Evolutionary conservation across 2,113 vertebrate species (phyloP).

Genomic region (Sinocyclocheilus grahami): DNA sequence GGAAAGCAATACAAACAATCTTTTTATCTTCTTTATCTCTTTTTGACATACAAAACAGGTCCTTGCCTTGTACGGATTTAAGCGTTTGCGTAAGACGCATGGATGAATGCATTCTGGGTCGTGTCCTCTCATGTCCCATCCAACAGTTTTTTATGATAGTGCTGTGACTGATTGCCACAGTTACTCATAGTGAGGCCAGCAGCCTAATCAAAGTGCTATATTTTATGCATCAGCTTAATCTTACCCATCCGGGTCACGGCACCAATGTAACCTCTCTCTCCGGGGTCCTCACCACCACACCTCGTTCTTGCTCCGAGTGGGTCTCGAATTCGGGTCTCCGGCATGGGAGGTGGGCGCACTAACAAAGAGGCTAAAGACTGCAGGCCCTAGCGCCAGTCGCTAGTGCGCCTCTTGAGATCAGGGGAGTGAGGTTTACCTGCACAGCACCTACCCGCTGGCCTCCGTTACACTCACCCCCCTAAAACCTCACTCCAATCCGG

Average conservation of each 20-base stretch:
- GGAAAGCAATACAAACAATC: background rate
- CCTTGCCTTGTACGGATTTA: background rate
- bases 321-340: too few relatives aligned
- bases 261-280: too few relatives aligned
- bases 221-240: background rate
- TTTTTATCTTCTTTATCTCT: background rate
- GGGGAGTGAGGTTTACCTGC: too few relatives aligned
- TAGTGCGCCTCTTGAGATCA: too few relatives aligned
- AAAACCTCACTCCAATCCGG: too few relatives aligned
- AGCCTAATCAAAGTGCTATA: background rate
- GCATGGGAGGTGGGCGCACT: too few relatives aligned
- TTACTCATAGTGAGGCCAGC: background rate
- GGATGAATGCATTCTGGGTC: background rate
- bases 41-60: background rate
- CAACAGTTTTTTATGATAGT: background rate
- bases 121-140: background rate
- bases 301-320: too few relatives aligned
- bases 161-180: background rate
- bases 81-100: constrained; percentile 11
- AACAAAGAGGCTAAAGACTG: too few relatives aligned
- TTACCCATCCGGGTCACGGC: background rate
- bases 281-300: too few relatives aligned
- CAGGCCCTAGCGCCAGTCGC: too few relatives aligned
- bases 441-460: too few relatives aligned
- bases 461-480: too few relatives aligned